Evolutionary conservation across 23 tunicate species (phyloP).

Genomic region (Aplidium turbinatum): DNA sequence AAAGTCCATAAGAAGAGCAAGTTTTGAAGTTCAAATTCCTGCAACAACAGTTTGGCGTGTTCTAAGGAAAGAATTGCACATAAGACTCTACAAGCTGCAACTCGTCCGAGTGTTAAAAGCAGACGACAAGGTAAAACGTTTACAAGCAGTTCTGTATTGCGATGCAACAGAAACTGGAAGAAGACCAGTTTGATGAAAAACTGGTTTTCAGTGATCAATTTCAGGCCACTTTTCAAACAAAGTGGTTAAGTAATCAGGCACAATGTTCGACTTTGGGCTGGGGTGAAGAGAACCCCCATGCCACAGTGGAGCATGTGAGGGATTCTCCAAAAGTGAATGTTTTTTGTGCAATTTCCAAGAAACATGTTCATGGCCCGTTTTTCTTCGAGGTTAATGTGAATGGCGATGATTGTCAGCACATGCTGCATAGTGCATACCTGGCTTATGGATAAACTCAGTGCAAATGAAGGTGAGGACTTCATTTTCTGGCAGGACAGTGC

Average conservation of each 20-base stretch:
- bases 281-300: constrained; percentile 26
- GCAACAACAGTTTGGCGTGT: constrained; percentile 20
- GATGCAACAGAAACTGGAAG: constrained; percentile 9
- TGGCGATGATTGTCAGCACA: constrained; percentile 19
- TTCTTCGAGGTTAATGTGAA: constrained; percentile 28
- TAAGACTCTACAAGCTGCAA: constrained; percentile 5
- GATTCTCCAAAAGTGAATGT: constrained; percentile 32
- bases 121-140: too few relatives aligned
- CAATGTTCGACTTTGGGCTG: constrained; percentile 33
- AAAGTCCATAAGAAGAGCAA: constrained; percentile 16
- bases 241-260: constrained; percentile 23
- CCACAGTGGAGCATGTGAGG: constrained; percentile 24
- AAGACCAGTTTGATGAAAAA: constrained; percentile 1
- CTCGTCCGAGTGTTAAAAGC: background rate
- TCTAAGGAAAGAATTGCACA: background rate
- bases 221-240: background rate
- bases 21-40: constrained; percentile 12
- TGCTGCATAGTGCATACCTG: constrained; percentile 26
- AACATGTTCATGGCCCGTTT: constrained; percentile 31
- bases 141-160: constrained; percentile 11
- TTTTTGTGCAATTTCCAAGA: constrained; percentile 36
- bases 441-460: constrained; percentile 16
- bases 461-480: constrained; percentile 16
- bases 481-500: constrained; percentile 27
- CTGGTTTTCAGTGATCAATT: constrained; percentile 7